Base-by-base conservation (phyloP, 2,113 vertebrate genomes). In the Atherinomorus stipes region DNA sequence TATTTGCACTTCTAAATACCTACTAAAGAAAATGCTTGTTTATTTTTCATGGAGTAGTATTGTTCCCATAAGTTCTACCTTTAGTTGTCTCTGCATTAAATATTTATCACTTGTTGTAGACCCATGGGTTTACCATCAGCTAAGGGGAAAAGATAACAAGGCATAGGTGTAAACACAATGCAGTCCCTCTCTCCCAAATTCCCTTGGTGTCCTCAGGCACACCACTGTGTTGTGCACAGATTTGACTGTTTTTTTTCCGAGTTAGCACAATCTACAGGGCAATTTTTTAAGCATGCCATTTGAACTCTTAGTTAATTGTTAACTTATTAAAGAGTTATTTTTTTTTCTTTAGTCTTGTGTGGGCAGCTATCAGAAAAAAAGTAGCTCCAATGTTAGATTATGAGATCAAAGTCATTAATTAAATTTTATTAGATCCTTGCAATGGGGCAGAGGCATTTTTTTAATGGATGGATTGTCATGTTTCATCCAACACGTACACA, bases 21-120 rank as follows among this genome's bases (percentile, higher is more conserved):
- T 23, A 71, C 31, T 4, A 25, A 5, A 38, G 16, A 54, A 68
- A 64, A 53, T 28, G 5, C 56, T 25, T 62, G 45, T 64, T 45
- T 78, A 52, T 64, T 58, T 58, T 58, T 71, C 23, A 71, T 59
- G 40, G 52, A 50, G 21, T 21, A 64, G 25, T 64, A 64, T 60
- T 65, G 47, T 44, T 65, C 22, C 61, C n/a, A 31, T 40, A 50
- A 57, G 73, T 57, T 66, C 38, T 26, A 26, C 23, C 67, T 34
- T 19, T 21, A 45, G 23, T 54, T 85, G 74, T 62, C 58, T 50
- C 59, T 40, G 15, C 78, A 90, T 88, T 85, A 90, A 86, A 86
- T 19, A 86, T 90, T 71, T 50, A 89, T 66, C 51, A 70, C 79
- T 45, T 78, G 67, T 54, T 84, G 54, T 40, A 61, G 61, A 61